Evolutionary conservation across 2,888 invertebrate species (phyloP).

Genomic region (Synanthedon vespiformis): DNA sequence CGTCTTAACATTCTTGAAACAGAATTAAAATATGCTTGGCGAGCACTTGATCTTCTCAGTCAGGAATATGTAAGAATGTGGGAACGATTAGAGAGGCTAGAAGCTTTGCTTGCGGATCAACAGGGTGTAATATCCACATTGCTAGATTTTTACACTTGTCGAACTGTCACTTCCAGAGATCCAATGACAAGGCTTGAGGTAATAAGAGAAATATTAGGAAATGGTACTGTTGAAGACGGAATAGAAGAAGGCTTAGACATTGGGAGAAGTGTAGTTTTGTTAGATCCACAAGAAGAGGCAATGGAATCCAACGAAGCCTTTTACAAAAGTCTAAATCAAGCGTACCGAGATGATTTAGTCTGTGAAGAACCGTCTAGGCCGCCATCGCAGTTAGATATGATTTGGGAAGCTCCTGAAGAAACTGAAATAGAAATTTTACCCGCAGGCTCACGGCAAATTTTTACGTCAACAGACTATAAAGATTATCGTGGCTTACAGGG

Average conservation of each 20-base stretch:
- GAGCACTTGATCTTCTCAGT: slow-evolving; percentile 88
- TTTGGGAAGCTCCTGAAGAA: slow-evolving; percentile 88
- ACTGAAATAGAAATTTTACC: slow-evolving; percentile 70
- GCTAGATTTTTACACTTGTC: slow-evolving; percentile 80
- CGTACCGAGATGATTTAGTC: slow-evolving; percentile 84
- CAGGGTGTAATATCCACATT: slow-evolving; percentile 91
- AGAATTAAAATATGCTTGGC: slow-evolving; percentile 92
- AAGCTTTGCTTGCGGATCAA: slow-evolving; percentile 87
- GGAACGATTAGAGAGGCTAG: slow-evolving; percentile 89
- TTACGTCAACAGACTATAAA: slow-evolving; percentile 82
- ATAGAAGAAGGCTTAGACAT: slow-evolving; percentile 75
- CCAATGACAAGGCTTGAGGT: slow-evolving; percentile 69
- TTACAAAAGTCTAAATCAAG: slow-evolving; percentile 88
- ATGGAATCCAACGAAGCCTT: slow-evolving; percentile 88
- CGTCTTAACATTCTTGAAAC: slow-evolving; percentile 89
- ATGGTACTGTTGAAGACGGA: slow-evolving; percentile 75
- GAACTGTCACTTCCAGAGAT: slow-evolving; percentile 62
- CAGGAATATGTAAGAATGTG: slow-evolving; percentile 96
- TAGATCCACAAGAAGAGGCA: slow-evolving; percentile 55
- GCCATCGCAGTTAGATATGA: slow-evolving; percentile 84
- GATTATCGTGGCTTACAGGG: slow-evolving; percentile 77
- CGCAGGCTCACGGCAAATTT: slow-evolving; percentile 73
- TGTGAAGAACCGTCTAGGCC: slow-evolving; percentile 74
- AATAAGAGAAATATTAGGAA: slow-evolving; percentile 75
- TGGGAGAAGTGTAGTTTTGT: slow-evolving; percentile 46